Base-by-base conservation (phyloP, 2,113 vertebrate genomes). In the Oreochromis tanganicae region DNA sequence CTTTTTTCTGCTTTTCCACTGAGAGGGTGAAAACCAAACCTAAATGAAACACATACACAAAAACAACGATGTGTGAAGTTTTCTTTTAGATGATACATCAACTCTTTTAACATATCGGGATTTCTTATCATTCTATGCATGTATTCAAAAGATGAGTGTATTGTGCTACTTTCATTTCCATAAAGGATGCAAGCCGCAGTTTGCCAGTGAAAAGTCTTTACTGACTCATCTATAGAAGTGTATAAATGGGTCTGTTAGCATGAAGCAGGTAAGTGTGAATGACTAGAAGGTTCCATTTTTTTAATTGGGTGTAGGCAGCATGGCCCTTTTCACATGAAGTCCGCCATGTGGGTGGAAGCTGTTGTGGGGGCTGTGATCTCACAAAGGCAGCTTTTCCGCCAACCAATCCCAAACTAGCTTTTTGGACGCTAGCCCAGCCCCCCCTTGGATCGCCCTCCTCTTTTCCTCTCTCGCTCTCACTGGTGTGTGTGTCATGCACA, bases 301-400 rank as follows among this genome's bases (percentile, higher is more conserved):
- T 66, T 13, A 43, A 56, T 43, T 82, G n/a, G 32, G 12, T 24
- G 83, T 41, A 11, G 78, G 84, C 50, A 48, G 82, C 75, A 63
- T 66, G 88, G 84, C 63, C 89, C 81, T 81, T 38, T 36, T 86
- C 54, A 84, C 90, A 78, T 90, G 36, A 90, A 61, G 87, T 83
- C 89, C 34, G 29, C 63, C 88, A 86, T 94, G 94, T 92, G 89
- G 87, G 84, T 83, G 92, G 91, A 91, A 89, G 92, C 92, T 96
- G 95, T 96, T 96, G 95, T 94, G 93, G 91, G 94, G 95, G 94
- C 93, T 92, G 93, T 96, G 96, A 96, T 87, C 95, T 96, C 95
- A 96, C 86, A 87, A 95, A 94, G 95, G 95, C 96, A 96, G 94
- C 94, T 96, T 97, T 96, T 87, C 88, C n/a, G 75, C 81, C 90